Base-by-base conservation (phyloP, 2,113 vertebrate genomes). In the Neodontobutis hainanensis region DNA sequence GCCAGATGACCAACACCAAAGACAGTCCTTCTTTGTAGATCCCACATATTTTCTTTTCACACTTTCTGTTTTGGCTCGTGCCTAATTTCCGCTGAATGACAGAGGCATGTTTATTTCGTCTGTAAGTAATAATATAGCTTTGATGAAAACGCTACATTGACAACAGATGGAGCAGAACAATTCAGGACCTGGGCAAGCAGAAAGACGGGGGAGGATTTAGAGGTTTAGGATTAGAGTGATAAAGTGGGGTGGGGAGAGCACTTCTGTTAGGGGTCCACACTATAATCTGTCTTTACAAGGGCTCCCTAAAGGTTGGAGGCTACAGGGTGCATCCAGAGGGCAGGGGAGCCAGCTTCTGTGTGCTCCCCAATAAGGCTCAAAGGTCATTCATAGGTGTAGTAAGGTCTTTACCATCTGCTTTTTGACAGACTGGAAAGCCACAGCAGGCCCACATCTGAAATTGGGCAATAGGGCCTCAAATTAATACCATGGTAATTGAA, bases 181-280 rank as follows among this genome's bases (percentile, higher is more conserved):
- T 73, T 68, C 27, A 58, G 60, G 65, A 80, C 61, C 64, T 58
- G 52, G 71, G 52, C 46, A 57, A 46, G 19, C 42, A 75, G 79
- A 71, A 50, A 75, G 77, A 71, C 56, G 65, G 44, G 70, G 67
- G 68, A 75, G 85, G 88, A 88, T 88, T 88, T 77, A 78, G 67
- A 70, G 82, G 73, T 81, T 82, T 82, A 78, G 76, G 84, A 85
- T 89, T 85, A 85, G 68, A 69, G 69, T 1, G 16, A 47, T 56
- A 65, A 64, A 74, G 46, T 75, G 60, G 64, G 71, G 43, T 51
- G 77, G 65, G 50, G 58, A 43, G 68, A 52, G 45, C 45, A 61
- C 43, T 68, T 71, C 65, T 59, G 61, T 50, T 35, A 66, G 66
- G 68, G 65, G 59, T 75, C 57, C 51, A 45, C 45, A 7, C 49